Evolutionary conservation across 2,797 vertebrate species (phyloP), one percentile per base, ranked within the genome.

Genomic region (Trachops cirrhosus): DNA sequence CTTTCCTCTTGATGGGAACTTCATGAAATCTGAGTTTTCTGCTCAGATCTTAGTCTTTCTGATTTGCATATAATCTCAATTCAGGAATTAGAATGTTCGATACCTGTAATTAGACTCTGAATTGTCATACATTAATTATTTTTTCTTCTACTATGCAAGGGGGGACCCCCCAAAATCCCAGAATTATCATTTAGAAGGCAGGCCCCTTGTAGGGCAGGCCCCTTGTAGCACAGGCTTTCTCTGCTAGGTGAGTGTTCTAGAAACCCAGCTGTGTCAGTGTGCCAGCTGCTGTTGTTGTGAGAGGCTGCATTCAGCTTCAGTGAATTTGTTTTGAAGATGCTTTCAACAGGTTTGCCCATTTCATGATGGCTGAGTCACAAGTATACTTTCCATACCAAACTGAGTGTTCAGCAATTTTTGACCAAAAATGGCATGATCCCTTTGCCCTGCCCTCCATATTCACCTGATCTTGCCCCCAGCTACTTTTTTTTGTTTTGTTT

Each of bases 81-180:
- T 91, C 12, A 91, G 37, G 92, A 85, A 54, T 96, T 89, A 89
- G 18, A 93, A 67, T 93, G 26, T 83, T n/a, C 89, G 6, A 9
- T 48, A 44, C 18, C 19, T 84, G 2, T 70, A 96, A 50, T 90
- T 89, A 85, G 86, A 78, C 41, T 67, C 3, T 67, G 26, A 64
- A 78, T 80, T 68, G 62, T 2, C 15, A 50, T 83, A n/a, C 1
- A 57, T 70, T 62, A 64, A 64, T n/a, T 64, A 32, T 32, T n/a
- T 62, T 64, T 64, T 64, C 62, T 64, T 64, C 62, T 64, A n/a
- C 62, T 64, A 64, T n/a, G 16, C 1, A 64, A 64, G 62, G 62
- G 32, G 32, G 62, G 15, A 16, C 3, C 26, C 29, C 26, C 26
- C 24, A 29, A 64, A n/a, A n/a, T 7, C 62, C 32, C 29, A 64